These are phyloP conservation scores for Monopterus albus DNA, from an alignment of 2,113 vertebrate species.

Conservation along the genomic window DNA sequence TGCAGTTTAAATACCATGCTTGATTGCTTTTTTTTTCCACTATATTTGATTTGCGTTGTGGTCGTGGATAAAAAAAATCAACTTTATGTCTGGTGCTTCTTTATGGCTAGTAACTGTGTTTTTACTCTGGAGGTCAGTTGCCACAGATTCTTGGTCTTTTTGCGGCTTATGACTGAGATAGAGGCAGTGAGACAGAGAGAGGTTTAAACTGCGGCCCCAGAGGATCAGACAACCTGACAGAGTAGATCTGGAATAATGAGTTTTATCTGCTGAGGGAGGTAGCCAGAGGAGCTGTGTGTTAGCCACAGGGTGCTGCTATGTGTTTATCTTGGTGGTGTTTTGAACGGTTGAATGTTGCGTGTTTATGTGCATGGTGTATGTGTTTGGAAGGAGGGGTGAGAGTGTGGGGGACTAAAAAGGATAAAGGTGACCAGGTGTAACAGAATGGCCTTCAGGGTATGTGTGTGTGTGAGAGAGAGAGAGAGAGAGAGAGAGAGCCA, in stretches of 20 bases:
- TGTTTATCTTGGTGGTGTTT: conserved; percentile 35
- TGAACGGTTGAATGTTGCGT: conserved; percentile 32
- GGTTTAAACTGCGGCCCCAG: conserved; percentile 63
- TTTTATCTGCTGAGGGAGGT: conserved; percentile 75
- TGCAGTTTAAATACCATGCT: conserved; percentile 5
- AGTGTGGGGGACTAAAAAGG: conserved; percentile 58
- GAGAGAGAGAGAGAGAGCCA: conserved; percentile 38
- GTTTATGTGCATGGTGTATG: conserved; percentile 21
- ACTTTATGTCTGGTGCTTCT: conserved; percentile 32
- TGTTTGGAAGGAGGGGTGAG: conserved; percentile 33
- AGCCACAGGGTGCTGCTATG: conserved; percentile 57
- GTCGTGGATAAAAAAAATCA: background rate
- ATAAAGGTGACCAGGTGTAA: conserved; percentile 83
- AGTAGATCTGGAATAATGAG: conserved; percentile 87
- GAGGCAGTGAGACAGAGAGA: conserved; percentile 36
- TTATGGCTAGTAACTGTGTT: conserved; percentile 46
- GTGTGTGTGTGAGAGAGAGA: conserved; percentile 47
- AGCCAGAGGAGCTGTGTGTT: conserved; percentile 57
- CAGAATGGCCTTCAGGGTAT: conserved; percentile 71
- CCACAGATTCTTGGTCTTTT: conserved; percentile 46
- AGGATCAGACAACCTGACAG: conserved; percentile 75
- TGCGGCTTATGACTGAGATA: conserved; percentile 52
- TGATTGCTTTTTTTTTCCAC: conserved; percentile 1
- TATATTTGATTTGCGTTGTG: background rate
- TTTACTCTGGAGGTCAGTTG: conserved; percentile 60